Evolutionary conservation across 2,888 invertebrate species (phyloP).

Genomic region (Thymelicus sylvestris): DNA sequence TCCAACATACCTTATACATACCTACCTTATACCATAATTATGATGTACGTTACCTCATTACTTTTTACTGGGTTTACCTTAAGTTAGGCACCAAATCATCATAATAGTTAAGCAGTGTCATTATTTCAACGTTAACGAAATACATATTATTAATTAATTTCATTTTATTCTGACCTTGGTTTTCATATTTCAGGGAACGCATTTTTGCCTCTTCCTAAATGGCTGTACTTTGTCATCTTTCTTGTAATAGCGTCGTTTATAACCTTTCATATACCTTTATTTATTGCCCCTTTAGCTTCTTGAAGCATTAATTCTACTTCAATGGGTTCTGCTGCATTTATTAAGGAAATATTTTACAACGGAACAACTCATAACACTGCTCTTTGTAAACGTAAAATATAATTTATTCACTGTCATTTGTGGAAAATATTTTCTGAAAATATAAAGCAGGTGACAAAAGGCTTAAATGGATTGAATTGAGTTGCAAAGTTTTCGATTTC

Average conservation of each 20-base stretch:
- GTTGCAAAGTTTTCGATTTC: too few relatives aligned
- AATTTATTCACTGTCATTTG: slow-evolving; percentile 7
- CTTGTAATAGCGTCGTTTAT: slow-evolving; percentile 27
- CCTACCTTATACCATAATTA: too few relatives aligned
- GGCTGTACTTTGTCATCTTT: slow-evolving; percentile 26
- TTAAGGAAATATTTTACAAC: slow-evolving; percentile 25
- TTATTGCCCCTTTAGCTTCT: slow-evolving; percentile 29
- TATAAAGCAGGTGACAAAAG: too few relatives aligned
- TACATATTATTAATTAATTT: too few relatives aligned
- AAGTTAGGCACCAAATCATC: too few relatives aligned
- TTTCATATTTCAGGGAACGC: slow-evolving; percentile 1
- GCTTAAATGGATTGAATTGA: too few relatives aligned
- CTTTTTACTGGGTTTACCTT: too few relatives aligned
- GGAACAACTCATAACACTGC: background rate
- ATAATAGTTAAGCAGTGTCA: too few relatives aligned
- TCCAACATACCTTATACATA: too few relatives aligned
- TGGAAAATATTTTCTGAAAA: background rate
- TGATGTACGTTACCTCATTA: too few relatives aligned
- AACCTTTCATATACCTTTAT: slow-evolving; percentile 31
- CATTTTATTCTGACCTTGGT: slow-evolving; percentile 2
- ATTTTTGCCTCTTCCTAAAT: slow-evolving; percentile 12
- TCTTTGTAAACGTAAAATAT: slow-evolving; percentile 18
- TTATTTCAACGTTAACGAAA: too few relatives aligned
- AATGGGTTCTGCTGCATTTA: slow-evolving; percentile 21
- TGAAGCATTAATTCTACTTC: slow-evolving; percentile 29